Evolutionary conservation across 2,797 vertebrate genomes (phyloP).

Genomic region (Anisognathus igniventris): DNA sequence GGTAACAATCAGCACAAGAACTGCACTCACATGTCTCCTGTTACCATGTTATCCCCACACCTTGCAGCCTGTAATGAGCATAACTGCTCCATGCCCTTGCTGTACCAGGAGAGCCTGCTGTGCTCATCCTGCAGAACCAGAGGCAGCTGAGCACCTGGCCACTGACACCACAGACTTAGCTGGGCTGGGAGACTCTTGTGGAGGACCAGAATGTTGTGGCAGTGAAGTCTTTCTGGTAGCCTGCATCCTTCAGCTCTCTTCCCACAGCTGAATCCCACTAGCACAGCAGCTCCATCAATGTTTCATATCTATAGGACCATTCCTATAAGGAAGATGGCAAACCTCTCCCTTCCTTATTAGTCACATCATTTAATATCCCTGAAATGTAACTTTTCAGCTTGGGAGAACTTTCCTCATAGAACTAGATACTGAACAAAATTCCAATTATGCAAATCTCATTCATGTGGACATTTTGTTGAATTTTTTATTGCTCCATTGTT

Average conservation of each 20-base stretch:
- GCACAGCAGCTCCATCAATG: background rate
- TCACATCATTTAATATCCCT: background rate
- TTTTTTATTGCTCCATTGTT: constrained; percentile 5
- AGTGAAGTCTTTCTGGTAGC: background rate
- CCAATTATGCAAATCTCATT: constrained; percentile 18
- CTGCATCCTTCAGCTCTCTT: background rate
- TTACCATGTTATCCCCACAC: background rate
- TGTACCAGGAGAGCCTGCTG: background rate
- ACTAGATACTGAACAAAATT: background rate
- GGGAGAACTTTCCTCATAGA: background rate
- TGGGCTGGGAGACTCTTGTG: accelerated
- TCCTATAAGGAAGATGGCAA: background rate
- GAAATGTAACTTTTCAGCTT: background rate
- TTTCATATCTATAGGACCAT: background rate
- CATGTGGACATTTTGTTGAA: background rate
- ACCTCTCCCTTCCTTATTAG: background rate
- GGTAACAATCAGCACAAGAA: background rate
- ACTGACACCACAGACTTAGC: background rate
- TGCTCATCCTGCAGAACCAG: background rate
- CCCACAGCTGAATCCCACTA: background rate
- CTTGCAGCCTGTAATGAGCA: background rate
- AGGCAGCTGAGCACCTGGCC: background rate
- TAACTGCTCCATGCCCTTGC: background rate
- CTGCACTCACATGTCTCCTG: background rate
- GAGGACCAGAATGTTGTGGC: background rate